Evolutionary conservation across 2,113 vertebrate genomes (phyloP), one percentile per base, ranked within the genome.

Genomic region (Balaeniceps rex): DNA sequence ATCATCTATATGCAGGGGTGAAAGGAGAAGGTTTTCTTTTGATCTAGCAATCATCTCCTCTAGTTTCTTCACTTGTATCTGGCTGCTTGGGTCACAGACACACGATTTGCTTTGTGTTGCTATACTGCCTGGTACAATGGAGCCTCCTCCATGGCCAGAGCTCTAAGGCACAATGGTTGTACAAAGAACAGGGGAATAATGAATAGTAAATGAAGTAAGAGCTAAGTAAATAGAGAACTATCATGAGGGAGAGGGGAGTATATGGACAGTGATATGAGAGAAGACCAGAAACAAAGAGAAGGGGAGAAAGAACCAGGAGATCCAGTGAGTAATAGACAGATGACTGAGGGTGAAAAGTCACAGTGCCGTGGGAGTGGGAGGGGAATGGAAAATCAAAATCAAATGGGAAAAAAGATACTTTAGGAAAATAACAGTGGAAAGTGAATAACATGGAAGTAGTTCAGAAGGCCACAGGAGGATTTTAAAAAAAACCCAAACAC

Each of bases 1-100:
- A 87, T 1, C 1, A 94, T 91, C 44, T 90, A 29, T 84, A 52
- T 65, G 65, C 55, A 87, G 51, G n/a, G 55, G 85, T 88, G 69
- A 94, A 95, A 87, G 74, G 65, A 94, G 74, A 63, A 71, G 42
- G 66, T 93, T 96, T 95, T 76, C 78, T 93, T 97, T 94, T 91
- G 74, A 85, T 90, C 46, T 38, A 80, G 34, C 36, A 85, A 34
- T 85, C 3, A 0, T 52, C 34, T 93, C 54, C 70, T 88, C 85
- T 70, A 69, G 82, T 93, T 94, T 94, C 19, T 92, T 74, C 54
- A 91, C 69, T 87, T 93, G 63, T 88, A 74, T 93, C 46, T 91
- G 71, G 31, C 54, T 94, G 75, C 82, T 90, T 79, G 85, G 90
- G 85, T 96, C 96, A 96, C 78, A 86, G 40, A 57, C 66, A 72